Conservation (phyloP, 1,140 invertebrate genomes). For the Drosophila nigrodunni region DNA sequence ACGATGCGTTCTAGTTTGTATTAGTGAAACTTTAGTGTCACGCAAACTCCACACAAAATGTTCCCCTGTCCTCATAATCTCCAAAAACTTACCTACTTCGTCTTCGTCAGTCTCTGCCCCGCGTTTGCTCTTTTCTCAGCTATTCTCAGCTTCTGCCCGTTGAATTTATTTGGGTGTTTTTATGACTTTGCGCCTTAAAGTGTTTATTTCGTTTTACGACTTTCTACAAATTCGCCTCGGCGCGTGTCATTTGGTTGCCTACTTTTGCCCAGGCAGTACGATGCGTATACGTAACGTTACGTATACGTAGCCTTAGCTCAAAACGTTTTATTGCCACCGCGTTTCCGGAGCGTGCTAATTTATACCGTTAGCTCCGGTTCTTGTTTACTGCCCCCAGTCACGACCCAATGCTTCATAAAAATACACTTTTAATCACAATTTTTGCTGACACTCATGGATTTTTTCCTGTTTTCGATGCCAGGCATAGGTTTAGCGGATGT, state of each 20-base stretch:
- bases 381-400: conserved; percentile 60
- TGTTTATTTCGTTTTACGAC: conserved; percentile 79
- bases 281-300: conserved; percentile 58
- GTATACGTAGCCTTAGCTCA: conserved; percentile 45
- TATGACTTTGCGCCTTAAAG: conserved; percentile 77
- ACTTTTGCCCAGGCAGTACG: conserved; percentile 40
- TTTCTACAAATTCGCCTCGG: conserved; percentile 72
- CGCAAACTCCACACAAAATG: conserved; percentile 14
- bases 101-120: not conserved
- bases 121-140: too few relatives aligned
- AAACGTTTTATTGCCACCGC: conserved; percentile 71
- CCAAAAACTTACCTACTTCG: not conserved
- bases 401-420: conserved; percentile 73
- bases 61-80: conserved; percentile 9
- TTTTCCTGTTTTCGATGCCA: not conserved
- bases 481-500: conserved; percentile 24
- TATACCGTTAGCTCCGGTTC: conserved; percentile 60
- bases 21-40: conserved; percentile 48
- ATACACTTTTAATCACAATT: conserved; percentile 77
- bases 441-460: conserved; percentile 45
- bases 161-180: conserved; percentile 70
- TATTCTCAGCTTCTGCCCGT: not conserved
- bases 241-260: conserved; percentile 77
- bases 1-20: conserved; percentile 19
- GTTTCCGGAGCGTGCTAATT: conserved; percentile 67